These are phyloP conservation scores for Melanotus villosus DNA, from an alignment of 2,888 invertebrate genomes.

Conservation along the genomic window DNA sequence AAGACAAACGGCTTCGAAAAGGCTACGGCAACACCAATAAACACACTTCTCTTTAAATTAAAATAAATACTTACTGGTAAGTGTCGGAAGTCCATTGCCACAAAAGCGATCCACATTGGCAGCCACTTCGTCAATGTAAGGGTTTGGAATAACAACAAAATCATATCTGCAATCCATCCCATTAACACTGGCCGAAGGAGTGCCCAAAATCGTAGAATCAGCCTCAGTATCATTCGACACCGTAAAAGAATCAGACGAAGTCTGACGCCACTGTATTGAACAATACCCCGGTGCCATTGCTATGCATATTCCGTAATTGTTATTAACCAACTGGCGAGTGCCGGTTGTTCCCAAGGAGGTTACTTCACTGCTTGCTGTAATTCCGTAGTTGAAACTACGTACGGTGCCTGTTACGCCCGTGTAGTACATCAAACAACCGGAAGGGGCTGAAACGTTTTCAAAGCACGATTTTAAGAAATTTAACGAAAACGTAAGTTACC, in stretches of 20 bases:
- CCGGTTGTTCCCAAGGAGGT: constrained; percentile 63
- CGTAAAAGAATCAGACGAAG: constrained; percentile 75
- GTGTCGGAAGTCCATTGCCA: constrained; percentile 78
- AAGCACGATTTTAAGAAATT: no score
- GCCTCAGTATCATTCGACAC: constrained; percentile 80
- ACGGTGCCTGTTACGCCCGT: constrained; percentile 75
- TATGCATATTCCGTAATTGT: constrained; percentile 82
- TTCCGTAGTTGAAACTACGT: constrained; percentile 82
- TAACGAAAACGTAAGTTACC: constrained; percentile 70
- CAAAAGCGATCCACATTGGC: constrained; percentile 80
- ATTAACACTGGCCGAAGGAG: constrained; percentile 67
- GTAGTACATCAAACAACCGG: constrained; percentile 83
- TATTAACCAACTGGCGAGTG: constrained; percentile 77
- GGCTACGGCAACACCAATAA: constrained; percentile 67
- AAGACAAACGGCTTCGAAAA: constrained; percentile 80
- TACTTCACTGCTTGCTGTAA: constrained; percentile 59
- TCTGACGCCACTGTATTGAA: constrained; percentile 76
- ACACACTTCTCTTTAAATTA: neutral
- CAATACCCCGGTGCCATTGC: constrained; percentile 81
- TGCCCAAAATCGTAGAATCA: constrained; percentile 67
- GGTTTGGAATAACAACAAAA: constrained; percentile 83
- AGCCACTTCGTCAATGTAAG: constrained; percentile 68
- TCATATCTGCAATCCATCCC: constrained; percentile 78
- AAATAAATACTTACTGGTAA: constrained; percentile 71
- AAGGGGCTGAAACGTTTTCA: constrained; percentile 79